phyloP scores from a whole-genome alignment of 2,797 vertebrate species.

The Pipistrellus kuhlii region DNA sequence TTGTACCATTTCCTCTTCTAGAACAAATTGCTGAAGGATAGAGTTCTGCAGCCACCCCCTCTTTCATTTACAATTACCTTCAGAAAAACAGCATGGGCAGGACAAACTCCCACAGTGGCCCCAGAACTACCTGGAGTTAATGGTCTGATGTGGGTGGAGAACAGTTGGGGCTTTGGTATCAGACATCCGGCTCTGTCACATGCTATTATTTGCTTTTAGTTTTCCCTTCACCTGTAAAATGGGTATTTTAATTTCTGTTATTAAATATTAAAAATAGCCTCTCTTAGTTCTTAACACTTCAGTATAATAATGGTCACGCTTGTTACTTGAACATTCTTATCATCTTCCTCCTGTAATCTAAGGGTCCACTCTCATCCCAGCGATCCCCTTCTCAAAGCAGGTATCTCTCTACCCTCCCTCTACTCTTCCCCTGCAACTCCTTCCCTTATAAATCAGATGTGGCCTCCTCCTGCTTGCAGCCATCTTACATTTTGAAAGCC shows the following conservation, averaged over 20 bases:
- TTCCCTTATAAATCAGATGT: neutral
- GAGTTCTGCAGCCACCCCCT: neutral
- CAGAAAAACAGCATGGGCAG: neutral
- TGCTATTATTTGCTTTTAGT: neutral
- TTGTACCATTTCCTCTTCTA: constrained; percentile 40
- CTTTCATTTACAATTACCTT: neutral
- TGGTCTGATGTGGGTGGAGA: neutral
- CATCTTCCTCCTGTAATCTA: neutral
- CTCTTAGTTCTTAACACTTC: neutral
- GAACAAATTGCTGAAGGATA: neutral
- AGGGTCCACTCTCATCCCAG: neutral
- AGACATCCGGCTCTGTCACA: neutral
- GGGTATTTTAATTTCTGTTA: neutral
- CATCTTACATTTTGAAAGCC: neutral
- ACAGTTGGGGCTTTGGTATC: neutral
- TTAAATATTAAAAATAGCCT: constrained; percentile 44
- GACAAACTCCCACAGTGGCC: neutral
- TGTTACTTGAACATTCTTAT: neutral
- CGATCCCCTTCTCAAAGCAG: neutral
- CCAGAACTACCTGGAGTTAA: neutral
- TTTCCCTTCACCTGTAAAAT: neutral
- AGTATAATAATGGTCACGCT: neutral
- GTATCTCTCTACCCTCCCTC: neutral
- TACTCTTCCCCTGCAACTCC: neutral
- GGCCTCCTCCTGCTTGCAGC: neutral